Base-by-base conservation (phyloP, 2,797 vertebrate genomes). In the Peromyscus melanophrys region DNA sequence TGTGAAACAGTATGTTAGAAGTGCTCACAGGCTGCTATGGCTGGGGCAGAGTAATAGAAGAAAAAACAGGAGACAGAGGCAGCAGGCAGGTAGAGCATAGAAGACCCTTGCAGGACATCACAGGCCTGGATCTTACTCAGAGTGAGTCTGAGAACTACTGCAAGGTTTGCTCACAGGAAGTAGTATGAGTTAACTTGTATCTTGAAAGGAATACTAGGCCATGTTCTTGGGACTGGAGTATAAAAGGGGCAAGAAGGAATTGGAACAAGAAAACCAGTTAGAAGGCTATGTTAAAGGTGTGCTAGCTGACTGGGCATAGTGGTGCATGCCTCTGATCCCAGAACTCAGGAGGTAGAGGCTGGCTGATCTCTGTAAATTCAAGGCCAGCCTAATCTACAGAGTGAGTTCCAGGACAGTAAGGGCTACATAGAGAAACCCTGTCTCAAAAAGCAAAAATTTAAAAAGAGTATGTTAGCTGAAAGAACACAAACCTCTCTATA, bases 401-500 rank as follows among this genome's bases (percentile, higher is more conserved):
- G 82, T 85, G 40, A 85, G 31, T 67, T 49, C 63, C 6, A 13
- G 11, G 21, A 67, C 29, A 67, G 0, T 6, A 65, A 84, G 40
- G 61, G 43, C 17, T 49, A 23, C 49, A 17, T 9, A n/a, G 6
- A 75, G 23, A 49, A 43, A 67, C 19, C 6, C 34, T 69, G 83
- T 49, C 31, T n/a, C 43, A 65, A 49, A 49, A 40, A 63, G 7
- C 25, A 55, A 40, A 83, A 61, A 29, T 21, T 69, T 69, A 34
- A 43, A 63, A 11, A 59, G 34, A 52, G 49, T 52, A 23, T 59
- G 17, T 52, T 89, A 69, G 27, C 14, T 76, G 25, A 78, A 34
- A 25, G 21, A 91, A 92, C 63, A 94, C 43, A 96, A 67, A 63
- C 14, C 81, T 81, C 82, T 81, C 61, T 93, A 82, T 63, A 90